A percentile compares a stretch with the other conserved stretches of the same genome.
phyloP scores from a whole-genome alignment of 1,140 invertebrate species.

The Asbolus verrucosus region DNA sequence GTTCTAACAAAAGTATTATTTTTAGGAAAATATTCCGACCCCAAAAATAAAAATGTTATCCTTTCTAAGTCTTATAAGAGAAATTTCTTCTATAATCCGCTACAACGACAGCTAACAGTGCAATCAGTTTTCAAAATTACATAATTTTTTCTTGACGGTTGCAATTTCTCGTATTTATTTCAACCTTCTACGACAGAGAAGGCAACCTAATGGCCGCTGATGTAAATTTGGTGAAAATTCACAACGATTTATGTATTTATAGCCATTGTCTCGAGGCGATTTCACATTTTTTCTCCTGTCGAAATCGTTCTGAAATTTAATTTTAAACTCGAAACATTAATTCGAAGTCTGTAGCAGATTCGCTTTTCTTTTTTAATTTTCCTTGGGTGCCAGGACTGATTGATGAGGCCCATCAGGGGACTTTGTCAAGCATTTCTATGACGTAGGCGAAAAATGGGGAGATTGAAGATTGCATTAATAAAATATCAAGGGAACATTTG shows the following conservation, averaged over 20 bases:
- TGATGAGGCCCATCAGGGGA: conserved; percentile 9
- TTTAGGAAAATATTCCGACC: no score
- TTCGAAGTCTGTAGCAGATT: background rate
- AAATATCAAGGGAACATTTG: conserved; percentile 11
- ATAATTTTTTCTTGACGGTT: no score
- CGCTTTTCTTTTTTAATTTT: conserved; percentile 32
- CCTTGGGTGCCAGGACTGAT: conserved; percentile 11
- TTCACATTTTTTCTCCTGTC: background rate
- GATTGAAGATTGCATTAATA: conserved; percentile 8
- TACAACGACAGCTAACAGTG: no score
- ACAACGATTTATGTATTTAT: background rate
- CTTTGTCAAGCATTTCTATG: background rate
- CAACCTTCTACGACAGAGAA: no score
- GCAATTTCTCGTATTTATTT: no score
- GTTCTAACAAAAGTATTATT: no score
- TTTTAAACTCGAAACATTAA: conserved; percentile 14
- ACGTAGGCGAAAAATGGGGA: background rate
- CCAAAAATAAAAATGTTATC: no score
- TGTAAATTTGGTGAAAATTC: conserved; percentile 11
- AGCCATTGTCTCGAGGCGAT: background rate
- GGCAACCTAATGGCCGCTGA: background rate
- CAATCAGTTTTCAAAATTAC: no score
- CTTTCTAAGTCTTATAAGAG: no score
- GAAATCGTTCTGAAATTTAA: conserved; percentile 5
- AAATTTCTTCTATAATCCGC: no score